Percentiles rank a stretch among this genome's conserved stretches.
phyloP scores from a whole-genome alignment of 2,113 vertebrate genomes.

The Psilopsiagon aurifrons region DNA sequence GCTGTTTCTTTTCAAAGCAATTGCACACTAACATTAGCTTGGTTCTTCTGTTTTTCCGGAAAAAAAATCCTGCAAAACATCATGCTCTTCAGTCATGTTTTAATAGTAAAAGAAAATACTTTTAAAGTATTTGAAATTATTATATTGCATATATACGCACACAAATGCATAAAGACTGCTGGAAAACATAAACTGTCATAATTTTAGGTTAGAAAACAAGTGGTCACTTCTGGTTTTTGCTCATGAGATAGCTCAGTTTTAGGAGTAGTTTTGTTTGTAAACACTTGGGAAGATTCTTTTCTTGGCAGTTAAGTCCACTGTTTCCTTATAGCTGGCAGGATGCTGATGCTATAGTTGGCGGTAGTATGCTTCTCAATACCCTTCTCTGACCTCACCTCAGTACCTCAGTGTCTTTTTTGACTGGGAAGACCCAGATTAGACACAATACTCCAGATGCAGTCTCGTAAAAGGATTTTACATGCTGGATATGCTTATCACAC shows the following conservation, averaged over 20 bases:
- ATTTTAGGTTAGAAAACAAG: background rate
- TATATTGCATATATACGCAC: background rate
- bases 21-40: background rate
- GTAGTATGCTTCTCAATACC: background rate
- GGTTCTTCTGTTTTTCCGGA: background rate
- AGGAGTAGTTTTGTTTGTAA: background rate
- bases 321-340: background rate
- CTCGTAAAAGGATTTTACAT: background rate
- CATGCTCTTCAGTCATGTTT: background rate
- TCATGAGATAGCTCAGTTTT: background rate
- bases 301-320: background rate
- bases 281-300: background rate
- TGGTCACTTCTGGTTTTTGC: background rate
- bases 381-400: background rate
- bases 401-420: background rate
- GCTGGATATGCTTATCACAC: background rate
- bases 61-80: background rate
- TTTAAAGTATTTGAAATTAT: background rate
- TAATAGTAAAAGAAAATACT: background rate
- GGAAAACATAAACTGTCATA: background rate
- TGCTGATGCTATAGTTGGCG: background rate
- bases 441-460: background rate
- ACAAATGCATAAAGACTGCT: background rate
- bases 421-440: background rate
- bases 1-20: conserved; percentile 2